Evolutionary conservation across 2,113 vertebrate species (phyloP).

Genomic region (Ahaetulla prasina): DNA sequence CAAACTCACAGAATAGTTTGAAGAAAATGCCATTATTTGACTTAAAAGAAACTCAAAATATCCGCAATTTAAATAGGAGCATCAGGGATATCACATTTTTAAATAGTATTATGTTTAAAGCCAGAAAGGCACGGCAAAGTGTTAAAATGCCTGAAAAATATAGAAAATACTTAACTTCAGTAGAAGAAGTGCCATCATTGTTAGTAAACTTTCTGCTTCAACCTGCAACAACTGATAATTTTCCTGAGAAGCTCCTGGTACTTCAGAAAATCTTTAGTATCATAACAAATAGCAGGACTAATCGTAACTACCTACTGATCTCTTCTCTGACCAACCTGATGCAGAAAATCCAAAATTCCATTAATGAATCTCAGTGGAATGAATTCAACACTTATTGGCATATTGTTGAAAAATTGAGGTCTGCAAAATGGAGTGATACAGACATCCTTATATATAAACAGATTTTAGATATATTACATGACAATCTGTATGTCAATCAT

Average conservation of each 20-base stretch:
- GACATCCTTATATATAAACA: not conserved
- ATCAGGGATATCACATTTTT: conserved; percentile 45
- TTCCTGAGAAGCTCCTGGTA: conserved; percentile 32
- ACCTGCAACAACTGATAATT: conserved; percentile 25
- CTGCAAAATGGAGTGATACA: conserved; percentile 26
- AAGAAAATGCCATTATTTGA: conserved; percentile 45
- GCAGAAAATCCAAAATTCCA: conserved; percentile 22
- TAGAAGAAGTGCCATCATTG: conserved; percentile 37
- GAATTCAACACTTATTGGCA: conserved; percentile 24
- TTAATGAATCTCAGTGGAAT: not conserved
- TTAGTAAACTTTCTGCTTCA: conserved; percentile 42
- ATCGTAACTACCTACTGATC: conserved; percentile 34
- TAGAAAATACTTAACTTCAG: conserved; percentile 34
- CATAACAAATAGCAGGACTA: conserved; percentile 26
- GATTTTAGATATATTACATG: conserved; percentile 37
- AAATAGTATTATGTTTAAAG: conserved; percentile 42
- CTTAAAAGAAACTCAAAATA: conserved; percentile 48
- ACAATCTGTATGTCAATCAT: not conserved
- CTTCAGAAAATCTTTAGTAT: conserved; percentile 41
- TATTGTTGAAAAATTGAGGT: conserved; percentile 38
- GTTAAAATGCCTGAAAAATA: conserved; percentile 49
- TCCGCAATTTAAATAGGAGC: conserved; percentile 41
- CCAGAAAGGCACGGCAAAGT: conserved; percentile 44
- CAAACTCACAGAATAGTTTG: conserved; percentile 29
- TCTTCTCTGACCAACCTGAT: conserved; percentile 39